These are phyloP conservation scores for Neomonachus schauinslandi DNA, from an alignment of 2,113 vertebrate species.

Conservation along the genomic window DNA sequence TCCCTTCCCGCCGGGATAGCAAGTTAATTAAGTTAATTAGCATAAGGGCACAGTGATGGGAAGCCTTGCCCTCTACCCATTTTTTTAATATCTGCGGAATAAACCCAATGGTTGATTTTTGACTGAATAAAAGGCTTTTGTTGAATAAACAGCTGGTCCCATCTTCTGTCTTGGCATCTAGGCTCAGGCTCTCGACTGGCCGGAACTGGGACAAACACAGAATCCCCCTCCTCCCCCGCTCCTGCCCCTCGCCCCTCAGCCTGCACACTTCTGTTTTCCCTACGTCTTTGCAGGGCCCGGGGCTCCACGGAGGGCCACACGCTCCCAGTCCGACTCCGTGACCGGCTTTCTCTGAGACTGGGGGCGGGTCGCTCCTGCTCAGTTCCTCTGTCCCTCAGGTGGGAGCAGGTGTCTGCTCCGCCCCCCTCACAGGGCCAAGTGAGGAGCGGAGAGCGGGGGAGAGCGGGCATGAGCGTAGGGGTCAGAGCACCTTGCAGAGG, in stretches of 20 bases:
- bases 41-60: conserved; percentile 35
- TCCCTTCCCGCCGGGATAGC: not conserved
- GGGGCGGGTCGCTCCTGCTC: fast-evolving
- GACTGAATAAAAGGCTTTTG: conserved; percentile 74
- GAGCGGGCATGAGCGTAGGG: not conserved
- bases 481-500: not conserved
- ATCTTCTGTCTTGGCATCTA: conserved; percentile 71
- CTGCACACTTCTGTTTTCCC: too few species aligned
- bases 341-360: not conserved
- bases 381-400: not conserved
- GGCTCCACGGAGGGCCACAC: not conserved
- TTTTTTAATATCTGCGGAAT: conserved; percentile 72
- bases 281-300: fast-evolving
- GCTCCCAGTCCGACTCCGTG: not conserved
- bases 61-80: not conserved
- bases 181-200: not conserved
- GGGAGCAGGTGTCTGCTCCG: fast-evolving
- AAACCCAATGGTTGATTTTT: conserved; percentile 67
- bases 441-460: too few species aligned
- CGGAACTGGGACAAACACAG: fast-evolving
- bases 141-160: conserved; percentile 68
- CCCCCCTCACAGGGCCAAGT: not conserved
- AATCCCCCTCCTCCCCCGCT: not conserved
- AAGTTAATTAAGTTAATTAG: conserved; percentile 18
- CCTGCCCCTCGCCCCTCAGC: fast-evolving